A percentile compares a stretch with the other conserved stretches of the same genome.
Conservation (phyloP, 2,797 vertebrate species). For the Sorex maritimensis region DNA sequence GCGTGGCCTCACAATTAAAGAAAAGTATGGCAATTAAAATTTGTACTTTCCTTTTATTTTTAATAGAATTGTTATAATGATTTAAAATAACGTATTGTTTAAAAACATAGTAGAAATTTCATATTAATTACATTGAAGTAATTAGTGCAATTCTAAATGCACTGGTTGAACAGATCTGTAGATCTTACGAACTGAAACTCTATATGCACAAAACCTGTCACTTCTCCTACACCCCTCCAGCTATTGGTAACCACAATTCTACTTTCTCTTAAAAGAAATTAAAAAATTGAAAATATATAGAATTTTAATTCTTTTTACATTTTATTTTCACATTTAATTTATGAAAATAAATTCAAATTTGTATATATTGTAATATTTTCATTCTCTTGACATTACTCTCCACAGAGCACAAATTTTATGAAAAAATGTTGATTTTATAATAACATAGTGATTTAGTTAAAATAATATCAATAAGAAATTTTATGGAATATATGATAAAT, state of each 20-base stretch:
- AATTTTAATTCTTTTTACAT: neutral
- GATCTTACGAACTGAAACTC: neutral
- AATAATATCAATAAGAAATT: conserved; percentile 59
- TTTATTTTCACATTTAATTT: conserved; percentile 51
- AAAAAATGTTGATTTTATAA: conserved; percentile 48
- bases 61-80: conserved; percentile 23
- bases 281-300: neutral
- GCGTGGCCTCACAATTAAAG: too few relatives aligned
- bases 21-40: neutral
- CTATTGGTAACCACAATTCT: neutral
- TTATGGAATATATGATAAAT: conserved; percentile 70
- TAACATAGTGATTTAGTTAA: conserved; percentile 58
- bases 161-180: neutral
- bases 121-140: neutral
- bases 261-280: conserved; percentile 56
- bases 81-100: conserved; percentile 41
- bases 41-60: conserved; percentile 36
- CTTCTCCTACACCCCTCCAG: neutral
- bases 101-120: neutral
- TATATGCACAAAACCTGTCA: neutral
- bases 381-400: conserved; percentile 58
- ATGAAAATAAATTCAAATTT: conserved; percentile 67
- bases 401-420: conserved; percentile 29
- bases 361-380: conserved; percentile 63
- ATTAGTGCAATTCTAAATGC: neutral